Evolutionary conservation across 2,113 vertebrate species (phyloP).

Genomic region (Bostrychus sinensis): DNA sequence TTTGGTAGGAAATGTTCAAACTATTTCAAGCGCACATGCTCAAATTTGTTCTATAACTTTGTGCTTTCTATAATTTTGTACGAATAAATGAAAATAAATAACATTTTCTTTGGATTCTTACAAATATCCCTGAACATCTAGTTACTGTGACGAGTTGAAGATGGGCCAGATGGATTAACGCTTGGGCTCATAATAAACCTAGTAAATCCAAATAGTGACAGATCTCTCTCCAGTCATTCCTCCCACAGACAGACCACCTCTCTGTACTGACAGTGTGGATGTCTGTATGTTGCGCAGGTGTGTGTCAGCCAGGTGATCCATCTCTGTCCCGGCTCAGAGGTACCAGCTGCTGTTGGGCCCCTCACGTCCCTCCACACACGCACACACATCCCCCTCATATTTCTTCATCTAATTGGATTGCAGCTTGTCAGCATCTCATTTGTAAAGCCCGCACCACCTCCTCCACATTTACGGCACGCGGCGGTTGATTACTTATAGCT

Average conservation of each 20-base stretch:
- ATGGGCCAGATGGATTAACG: too few relatives aligned
- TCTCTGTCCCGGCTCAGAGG: slow-evolving; percentile 45
- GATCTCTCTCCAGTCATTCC: background rate
- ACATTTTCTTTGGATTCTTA: too few relatives aligned
- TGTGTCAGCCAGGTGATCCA: background rate
- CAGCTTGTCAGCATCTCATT: slow-evolving; percentile 67
- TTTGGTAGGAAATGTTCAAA: too few relatives aligned
- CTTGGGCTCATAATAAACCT: too few relatives aligned
- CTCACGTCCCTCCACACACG: slow-evolving; percentile 40
- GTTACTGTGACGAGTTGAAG: too few relatives aligned
- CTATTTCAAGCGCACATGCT: too few relatives aligned
- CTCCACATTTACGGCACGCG: slow-evolving; percentile 48
- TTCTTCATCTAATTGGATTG: slow-evolving; percentile 76
- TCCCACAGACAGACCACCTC: background rate
- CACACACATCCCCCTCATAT: slow-evolving; percentile 52
- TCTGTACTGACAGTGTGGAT: background rate
- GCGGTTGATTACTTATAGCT: slow-evolving; percentile 53
- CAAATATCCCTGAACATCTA: too few relatives aligned
- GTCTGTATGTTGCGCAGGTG: slow-evolving; percentile 3
- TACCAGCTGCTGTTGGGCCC: slow-evolving; percentile 57
- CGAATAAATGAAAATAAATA: too few relatives aligned
- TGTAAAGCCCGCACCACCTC: slow-evolving; percentile 52
- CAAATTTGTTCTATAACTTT: too few relatives aligned
- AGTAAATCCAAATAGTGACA: too few relatives aligned
- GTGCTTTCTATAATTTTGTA: too few relatives aligned